Percentiles rank a stretch among this genome's conserved stretches.
These are phyloP conservation scores for Salpingus planirostris DNA, from an alignment of 2,888 invertebrate genomes.

Conservation along the genomic window DNA sequence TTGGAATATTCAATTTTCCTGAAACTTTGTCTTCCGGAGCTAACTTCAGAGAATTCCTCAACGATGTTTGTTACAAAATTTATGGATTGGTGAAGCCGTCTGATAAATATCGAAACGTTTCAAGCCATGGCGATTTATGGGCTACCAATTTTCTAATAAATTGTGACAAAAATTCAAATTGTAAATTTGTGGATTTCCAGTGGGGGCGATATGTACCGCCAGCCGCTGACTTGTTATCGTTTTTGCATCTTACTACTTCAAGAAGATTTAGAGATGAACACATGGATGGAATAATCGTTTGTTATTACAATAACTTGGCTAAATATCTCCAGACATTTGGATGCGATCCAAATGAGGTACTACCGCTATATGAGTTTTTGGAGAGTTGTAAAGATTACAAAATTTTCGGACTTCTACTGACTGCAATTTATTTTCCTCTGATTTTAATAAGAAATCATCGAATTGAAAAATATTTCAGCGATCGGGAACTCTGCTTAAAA, in stretches of 20 bases:
- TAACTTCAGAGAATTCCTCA: slow-evolving; percentile 19
- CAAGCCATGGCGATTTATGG: slow-evolving; percentile 57
- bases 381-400: slow-evolving; percentile 33
- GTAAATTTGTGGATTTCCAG: slow-evolving; percentile 39
- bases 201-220: slow-evolving; percentile 51
- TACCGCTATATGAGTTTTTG: slow-evolving; percentile 29
- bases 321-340: slow-evolving; percentile 23
- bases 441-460: slow-evolving; percentile 22
- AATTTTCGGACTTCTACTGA: slow-evolving; percentile 27
- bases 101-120: slow-evolving; percentile 42
- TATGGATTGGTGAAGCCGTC: slow-evolving; percentile 33
- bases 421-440: slow-evolving; percentile 30
- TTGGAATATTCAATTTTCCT: slow-evolving; percentile 26
- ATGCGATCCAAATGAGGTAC: slow-evolving; percentile 20
- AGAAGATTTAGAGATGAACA: slow-evolving; percentile 25
- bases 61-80: slow-evolving; percentile 20
- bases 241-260: slow-evolving; percentile 30
- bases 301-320: slow-evolving; percentile 33
- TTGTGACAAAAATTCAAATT: slow-evolving; percentile 22
- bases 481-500: slow-evolving; percentile 21
- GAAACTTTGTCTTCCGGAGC: slow-evolving; percentile 23
- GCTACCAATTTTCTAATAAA: slow-evolving; percentile 47
- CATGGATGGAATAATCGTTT: slow-evolving; percentile 27
- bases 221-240: slow-evolving; percentile 51
- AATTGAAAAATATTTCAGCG: slow-evolving; percentile 22